Conservation (phyloP, 2,113 vertebrate species). For the Mola mola region DNA sequence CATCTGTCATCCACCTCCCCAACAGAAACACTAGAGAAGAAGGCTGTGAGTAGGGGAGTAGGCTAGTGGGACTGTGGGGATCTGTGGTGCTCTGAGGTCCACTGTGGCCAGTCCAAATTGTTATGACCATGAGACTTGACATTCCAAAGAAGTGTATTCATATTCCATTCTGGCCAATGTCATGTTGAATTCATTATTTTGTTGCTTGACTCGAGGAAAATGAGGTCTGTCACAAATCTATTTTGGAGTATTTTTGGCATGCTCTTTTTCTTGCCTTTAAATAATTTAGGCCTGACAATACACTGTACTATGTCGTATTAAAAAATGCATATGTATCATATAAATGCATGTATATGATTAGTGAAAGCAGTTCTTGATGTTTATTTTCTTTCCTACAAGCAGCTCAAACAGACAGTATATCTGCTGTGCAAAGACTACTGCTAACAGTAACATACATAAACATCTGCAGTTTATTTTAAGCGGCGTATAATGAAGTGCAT, state of each 20-base stretch:
- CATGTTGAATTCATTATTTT: slow-evolving; percentile 12
- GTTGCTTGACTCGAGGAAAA: not conserved
- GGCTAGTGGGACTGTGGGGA: not conserved
- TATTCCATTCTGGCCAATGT: slow-evolving; percentile 12
- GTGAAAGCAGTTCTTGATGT: slow-evolving; percentile 1
- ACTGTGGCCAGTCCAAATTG: slow-evolving; percentile 14
- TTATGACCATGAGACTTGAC: slow-evolving; percentile 19
- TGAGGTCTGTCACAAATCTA: not conserved
- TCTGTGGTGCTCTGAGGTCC: not conserved
- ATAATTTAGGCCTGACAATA: slow-evolving; percentile 12
- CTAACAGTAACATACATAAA: slow-evolving; percentile 5
- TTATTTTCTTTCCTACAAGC: not conserved
- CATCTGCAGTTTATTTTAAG: slow-evolving; percentile 27
- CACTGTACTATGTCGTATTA: not conserved
- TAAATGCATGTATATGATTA: not conserved
- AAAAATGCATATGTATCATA: too few species aligned
- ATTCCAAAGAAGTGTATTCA: slow-evolving; percentile 24
- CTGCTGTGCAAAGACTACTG: not conserved
- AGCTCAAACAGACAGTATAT: slow-evolving; percentile 2
- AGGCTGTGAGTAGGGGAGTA: slow-evolving; percentile 75
- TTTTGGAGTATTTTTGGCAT: not conserved
- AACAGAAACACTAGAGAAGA: slow-evolving; percentile 89
- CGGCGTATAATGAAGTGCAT: slow-evolving; percentile 6
- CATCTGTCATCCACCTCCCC: slow-evolving; percentile 88
- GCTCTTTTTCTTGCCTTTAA: slow-evolving; percentile 8